These are phyloP conservation scores for Cryptocephalus primarius DNA, from an alignment of 2,888 invertebrate genomes.

Conservation along the genomic window DNA sequence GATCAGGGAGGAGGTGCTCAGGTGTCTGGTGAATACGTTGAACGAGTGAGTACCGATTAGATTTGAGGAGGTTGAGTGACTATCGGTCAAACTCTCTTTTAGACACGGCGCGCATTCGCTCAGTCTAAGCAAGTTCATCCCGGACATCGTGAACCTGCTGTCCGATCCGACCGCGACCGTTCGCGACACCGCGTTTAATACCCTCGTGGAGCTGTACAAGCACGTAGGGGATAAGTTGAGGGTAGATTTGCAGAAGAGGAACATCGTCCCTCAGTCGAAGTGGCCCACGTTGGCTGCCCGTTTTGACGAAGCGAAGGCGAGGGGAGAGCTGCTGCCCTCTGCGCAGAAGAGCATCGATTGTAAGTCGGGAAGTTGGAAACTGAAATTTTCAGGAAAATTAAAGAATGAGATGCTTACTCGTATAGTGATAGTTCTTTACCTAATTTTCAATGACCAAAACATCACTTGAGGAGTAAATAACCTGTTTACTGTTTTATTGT, in stretches of 20 bases:
- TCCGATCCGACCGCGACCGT: slow-evolving; percentile 82
- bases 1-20: slow-evolving; percentile 79
- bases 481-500: too few relatives aligned
- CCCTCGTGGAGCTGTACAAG: slow-evolving; percentile 81
- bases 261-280: slow-evolving; percentile 65
- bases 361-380: too few relatives aligned
- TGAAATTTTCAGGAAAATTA: too few relatives aligned
- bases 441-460: too few relatives aligned
- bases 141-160: slow-evolving; percentile 69
- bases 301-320: slow-evolving; percentile 76
- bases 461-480: too few relatives aligned
- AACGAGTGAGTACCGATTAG: slow-evolving; percentile 55
- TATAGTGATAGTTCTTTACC: too few relatives aligned
- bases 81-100: slow-evolving; percentile 22
- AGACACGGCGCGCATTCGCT: slow-evolving; percentile 81
- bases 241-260: slow-evolving; percentile 70
- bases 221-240: slow-evolving; percentile 86
- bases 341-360: slow-evolving; percentile 39
- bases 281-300: slow-evolving; percentile 60
- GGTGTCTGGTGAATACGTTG: slow-evolving; percentile 70
- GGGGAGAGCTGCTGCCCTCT: slow-evolving; percentile 59
- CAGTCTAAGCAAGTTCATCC: slow-evolving; percentile 70
- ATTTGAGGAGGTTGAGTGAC: too few relatives aligned
- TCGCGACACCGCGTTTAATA: slow-evolving; percentile 75
- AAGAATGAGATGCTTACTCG: too few relatives aligned